Conservation (phyloP, 2,113 vertebrate species). For the Sinocyclocheilus anophthalmus region DNA sequence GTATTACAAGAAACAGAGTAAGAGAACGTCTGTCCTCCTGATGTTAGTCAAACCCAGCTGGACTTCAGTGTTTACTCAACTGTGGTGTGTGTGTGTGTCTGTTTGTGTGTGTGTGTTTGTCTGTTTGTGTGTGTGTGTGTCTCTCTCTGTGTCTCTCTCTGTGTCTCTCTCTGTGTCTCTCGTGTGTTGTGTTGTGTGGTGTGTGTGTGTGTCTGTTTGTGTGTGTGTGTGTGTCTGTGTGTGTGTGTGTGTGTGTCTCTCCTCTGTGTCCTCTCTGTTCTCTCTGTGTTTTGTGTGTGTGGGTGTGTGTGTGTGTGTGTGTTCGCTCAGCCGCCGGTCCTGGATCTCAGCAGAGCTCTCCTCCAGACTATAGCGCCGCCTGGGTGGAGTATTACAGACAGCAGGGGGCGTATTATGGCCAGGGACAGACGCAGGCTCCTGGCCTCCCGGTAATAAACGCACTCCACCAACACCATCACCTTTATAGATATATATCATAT, state of each 20-base stretch:
- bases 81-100: too few species aligned
- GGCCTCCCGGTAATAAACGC: conserved; percentile 87
- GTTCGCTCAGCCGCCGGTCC: conserved; percentile 85
- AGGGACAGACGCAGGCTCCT: conserved; percentile 91
- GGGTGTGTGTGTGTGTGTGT: conserved; percentile 16
- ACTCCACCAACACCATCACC: background rate
- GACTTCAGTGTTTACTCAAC: too few species aligned
- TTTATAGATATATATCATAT: background rate
- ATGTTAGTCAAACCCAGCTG: background rate
- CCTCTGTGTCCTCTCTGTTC: too few species aligned
- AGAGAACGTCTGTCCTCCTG: conserved; percentile 54
- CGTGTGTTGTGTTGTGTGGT: too few species aligned
- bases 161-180: background rate
- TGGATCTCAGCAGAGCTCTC: conserved; percentile 90
- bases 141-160: background rate
- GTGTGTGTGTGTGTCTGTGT: background rate
- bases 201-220: too few species aligned
- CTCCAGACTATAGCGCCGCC: conserved; percentile 90
- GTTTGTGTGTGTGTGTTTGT: too few species aligned
- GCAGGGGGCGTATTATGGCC: conserved; percentile 93
- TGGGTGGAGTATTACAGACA: conserved; percentile 98
- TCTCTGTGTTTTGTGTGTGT: background rate
- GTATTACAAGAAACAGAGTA: conserved; percentile 89
- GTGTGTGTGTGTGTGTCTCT: background rate
- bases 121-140: background rate